A percentile compares a stretch with the other conserved stretches of the same genome.
These are phyloP conservation scores for Ectropis crepuscularia DNA, from an alignment of 2,888 invertebrate species.

Conservation along the genomic window DNA sequence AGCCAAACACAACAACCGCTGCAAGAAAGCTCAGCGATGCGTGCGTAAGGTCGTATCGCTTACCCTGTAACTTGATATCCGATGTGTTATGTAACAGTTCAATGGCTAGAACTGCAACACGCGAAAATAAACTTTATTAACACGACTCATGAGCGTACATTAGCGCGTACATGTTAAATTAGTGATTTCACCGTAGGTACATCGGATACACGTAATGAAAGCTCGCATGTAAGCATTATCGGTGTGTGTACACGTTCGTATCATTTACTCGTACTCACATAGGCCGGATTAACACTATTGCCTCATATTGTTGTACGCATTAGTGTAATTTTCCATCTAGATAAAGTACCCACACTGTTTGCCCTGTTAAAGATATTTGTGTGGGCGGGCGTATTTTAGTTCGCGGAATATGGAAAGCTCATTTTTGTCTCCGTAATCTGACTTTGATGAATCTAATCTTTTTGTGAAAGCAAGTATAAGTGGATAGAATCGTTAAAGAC, in stretches of 20 bases:
- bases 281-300: conserved; percentile 22
- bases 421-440: conserved; percentile 5
- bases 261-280: conserved; percentile 24
- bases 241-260: conserved; percentile 30
- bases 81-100: conserved; percentile 71
- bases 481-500: background rate
- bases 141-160: conserved; percentile 47
- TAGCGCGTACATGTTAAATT: conserved; percentile 39
- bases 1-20: conserved; percentile 44
- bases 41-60: conserved; percentile 75
- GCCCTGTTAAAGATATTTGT: background rate
- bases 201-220: conserved; percentile 61
- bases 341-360: background rate
- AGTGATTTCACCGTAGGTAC: conserved; percentile 56
- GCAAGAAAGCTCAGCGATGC: conserved; percentile 69
- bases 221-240: conserved; percentile 62
- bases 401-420: background rate
- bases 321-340: conserved; percentile 19
- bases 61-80: conserved; percentile 73
- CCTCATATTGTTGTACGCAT: conserved; percentile 6
- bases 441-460: conserved; percentile 13
- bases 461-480: background rate
- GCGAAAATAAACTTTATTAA: conserved; percentile 55
- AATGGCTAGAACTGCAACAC: conserved; percentile 54
- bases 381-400: conserved; percentile 5